phyloP scores from a whole-genome alignment of 2,797 vertebrate species.

The Xyrichtys novacula region DNA sequence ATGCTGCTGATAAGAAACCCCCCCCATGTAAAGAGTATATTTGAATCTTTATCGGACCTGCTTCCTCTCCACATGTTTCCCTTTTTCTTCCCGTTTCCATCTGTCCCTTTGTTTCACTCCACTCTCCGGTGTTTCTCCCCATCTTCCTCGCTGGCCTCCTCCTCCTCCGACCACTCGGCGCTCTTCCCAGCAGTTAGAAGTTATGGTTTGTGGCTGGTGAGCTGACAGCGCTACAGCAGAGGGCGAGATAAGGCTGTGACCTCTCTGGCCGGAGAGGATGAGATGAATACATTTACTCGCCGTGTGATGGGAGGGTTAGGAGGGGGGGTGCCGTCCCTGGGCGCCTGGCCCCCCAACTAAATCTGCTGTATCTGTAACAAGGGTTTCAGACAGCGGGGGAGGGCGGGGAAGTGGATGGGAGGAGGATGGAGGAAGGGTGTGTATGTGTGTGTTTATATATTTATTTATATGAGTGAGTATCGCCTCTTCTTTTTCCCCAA shows the following conservation, averaged over 20 bases:
- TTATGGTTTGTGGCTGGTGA: constrained; percentile 81
- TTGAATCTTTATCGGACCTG: background rate
- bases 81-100: background rate
- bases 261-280: constrained; percentile 74
- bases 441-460: constrained; percentile 22
- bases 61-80: background rate
- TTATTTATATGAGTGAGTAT: constrained; percentile 26
- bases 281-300: constrained; percentile 82
- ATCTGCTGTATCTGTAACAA: constrained; percentile 76
- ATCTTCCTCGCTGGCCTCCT: constrained; percentile 38
- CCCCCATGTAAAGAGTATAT: background rate
- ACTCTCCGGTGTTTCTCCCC: constrained; percentile 1
- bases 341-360: constrained; percentile 55
- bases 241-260: constrained; percentile 83
- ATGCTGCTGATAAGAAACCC: too few species aligned
- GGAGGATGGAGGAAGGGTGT: constrained; percentile 2
- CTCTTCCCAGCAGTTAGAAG: constrained; percentile 65
- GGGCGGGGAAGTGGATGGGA: constrained; percentile 4
- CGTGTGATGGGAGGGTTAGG: constrained; percentile 68
- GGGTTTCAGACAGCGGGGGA: constrained; percentile 50
- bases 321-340: constrained; percentile 40
- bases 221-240: constrained; percentile 83
- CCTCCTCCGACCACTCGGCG: constrained; percentile 40
- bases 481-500: constrained; percentile 65
- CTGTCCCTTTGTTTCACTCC: background rate